Evolutionary conservation across 2,888 invertebrate genomes (phyloP), one percentile per base, ranked within the genome.

Genomic region (Pterostichus niger): DNA sequence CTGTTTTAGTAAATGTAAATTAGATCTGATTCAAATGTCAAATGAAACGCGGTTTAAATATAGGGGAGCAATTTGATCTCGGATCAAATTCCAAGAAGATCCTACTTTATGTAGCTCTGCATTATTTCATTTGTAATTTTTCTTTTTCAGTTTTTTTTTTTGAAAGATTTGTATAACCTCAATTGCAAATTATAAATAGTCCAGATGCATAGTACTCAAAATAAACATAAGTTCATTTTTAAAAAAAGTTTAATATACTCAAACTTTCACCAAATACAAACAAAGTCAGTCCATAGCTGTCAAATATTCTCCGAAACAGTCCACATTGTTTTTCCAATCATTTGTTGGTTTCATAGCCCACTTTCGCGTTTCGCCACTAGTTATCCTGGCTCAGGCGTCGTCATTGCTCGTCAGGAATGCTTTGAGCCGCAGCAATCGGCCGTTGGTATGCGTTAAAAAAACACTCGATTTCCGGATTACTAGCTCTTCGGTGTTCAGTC

Each of bases 391-490:
- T 33, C 6, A 13, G 61, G 33, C 59, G 61, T 61, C 61, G 61
- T 24, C 15, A 77, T 75, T 59, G 17, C 40, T 61, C 61, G 61
- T 24, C 15, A 77, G 82, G 82, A 82, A 82, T 82, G 82, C 82
- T 82, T 82, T 82, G 82, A 76, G 76, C 61, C 52, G 76, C n/a
- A 64, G 71, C 68, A 17, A 81, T 81, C 71, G 40, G 73, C 13
- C 6, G 33, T 17, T 56, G 82, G 82, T 76, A 82, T 82, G 82
- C 76, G 59, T 59, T 59, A 76, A 76, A 82, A 82, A 82, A 82
- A 75, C 61, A 75, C 44, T 59, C 59, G 40, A 59, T 82, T 82
- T 82, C 82, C 82, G 76, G 82, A 82, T 82, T 82, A 76, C 76
- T 73, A 31, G 56, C 81, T 54, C 71, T 64, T 64, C 64, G 64